Conservation (phyloP, 2,888 invertebrate species). For the Abrostola tripartita region DNA sequence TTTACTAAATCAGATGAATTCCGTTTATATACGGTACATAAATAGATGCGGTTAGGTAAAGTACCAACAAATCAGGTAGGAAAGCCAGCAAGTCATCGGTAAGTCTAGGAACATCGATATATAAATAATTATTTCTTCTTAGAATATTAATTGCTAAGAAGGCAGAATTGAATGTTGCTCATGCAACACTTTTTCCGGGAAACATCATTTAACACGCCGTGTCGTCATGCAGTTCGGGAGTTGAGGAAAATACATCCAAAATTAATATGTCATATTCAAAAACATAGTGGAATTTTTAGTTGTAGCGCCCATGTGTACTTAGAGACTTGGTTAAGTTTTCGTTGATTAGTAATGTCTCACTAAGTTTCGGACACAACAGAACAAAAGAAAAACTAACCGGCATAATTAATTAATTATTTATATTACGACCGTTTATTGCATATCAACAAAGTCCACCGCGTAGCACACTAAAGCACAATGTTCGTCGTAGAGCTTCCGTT, state of each 20-base stretch:
- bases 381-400: no score
- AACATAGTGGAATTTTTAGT: no score
- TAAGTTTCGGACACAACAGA: no score
- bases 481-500: neutral
- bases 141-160: slow-evolving; percentile 17
- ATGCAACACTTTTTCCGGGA: slow-evolving; percentile 19
- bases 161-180: slow-evolving; percentile 19
- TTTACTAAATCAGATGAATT: slow-evolving; percentile 39
- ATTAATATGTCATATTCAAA: no score
- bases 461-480: no score
- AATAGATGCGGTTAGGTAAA: slow-evolving; percentile 5
- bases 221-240: slow-evolving; percentile 20
- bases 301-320: no score
- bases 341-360: no score
- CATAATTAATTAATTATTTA: no score
- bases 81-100: slow-evolving; percentile 12
- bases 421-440: no score
- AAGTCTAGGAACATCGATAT: slow-evolving; percentile 9
- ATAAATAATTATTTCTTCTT: slow-evolving; percentile 25
- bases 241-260: slow-evolving; percentile 28
- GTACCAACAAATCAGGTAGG: slow-evolving; percentile 3
- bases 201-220: slow-evolving; percentile 13
- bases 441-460: no score
- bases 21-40: neutral
- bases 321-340: no score